phyloP scores from a whole-genome alignment of 2,888 invertebrate genomes.

The Phymatocera aterrima region DNA sequence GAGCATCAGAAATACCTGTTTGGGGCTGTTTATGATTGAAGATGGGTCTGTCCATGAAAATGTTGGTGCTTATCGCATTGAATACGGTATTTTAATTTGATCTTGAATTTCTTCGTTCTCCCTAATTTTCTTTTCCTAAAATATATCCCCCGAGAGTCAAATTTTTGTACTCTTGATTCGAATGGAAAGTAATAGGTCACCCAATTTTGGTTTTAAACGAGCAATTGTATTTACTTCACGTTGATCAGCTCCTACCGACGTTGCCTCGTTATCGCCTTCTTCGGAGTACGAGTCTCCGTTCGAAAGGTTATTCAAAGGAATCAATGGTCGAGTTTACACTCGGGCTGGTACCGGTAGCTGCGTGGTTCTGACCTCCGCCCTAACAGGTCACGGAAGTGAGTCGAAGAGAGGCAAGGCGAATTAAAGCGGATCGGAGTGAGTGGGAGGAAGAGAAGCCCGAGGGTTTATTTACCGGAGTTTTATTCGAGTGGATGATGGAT shows the following conservation, averaged over 20 bases:
- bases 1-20: background rate
- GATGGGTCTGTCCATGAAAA: too few species aligned
- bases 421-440: conserved; percentile 19
- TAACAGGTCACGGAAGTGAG: background rate
- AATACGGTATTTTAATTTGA: too few species aligned
- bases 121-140: background rate
- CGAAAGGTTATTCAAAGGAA: conserved; percentile 32
- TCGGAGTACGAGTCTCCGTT: conserved; percentile 7
- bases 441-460: conserved; percentile 28
- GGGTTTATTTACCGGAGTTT: conserved; percentile 47
- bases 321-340: conserved; percentile 43
- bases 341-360: conserved; percentile 24
- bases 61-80: too few species aligned
- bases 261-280: conserved; percentile 13
- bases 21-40: too few species aligned
- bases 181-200: background rate
- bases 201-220: background rate
- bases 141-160: background rate
- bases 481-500: conserved; percentile 49
- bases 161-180: background rate
- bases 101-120: too few species aligned
- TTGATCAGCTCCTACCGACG: background rate
- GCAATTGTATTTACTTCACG: background rate
- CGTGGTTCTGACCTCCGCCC: conserved; percentile 44
- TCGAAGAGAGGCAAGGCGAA: conserved; percentile 9